A percentile compares a stretch with the other conserved stretches of the same genome.
phyloP scores from a whole-genome alignment of 1,140 invertebrate species.

The Hycleus phaleratus region DNA sequence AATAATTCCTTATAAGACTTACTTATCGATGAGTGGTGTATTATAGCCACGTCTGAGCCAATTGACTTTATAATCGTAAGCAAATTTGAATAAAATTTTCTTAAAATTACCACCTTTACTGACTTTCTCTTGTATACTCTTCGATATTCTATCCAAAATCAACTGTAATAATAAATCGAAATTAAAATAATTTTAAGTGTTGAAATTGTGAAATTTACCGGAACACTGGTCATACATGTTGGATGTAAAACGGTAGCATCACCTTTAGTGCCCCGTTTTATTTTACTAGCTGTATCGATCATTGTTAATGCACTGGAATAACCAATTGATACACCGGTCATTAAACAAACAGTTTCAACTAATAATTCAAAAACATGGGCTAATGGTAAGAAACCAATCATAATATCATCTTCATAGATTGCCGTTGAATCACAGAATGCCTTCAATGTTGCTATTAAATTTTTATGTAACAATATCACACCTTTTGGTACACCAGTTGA shows the following conservation, averaged over 20 bases:
- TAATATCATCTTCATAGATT: slow-evolving; percentile 67
- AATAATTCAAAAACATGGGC: slow-evolving; percentile 96
- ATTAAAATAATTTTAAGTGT: background rate
- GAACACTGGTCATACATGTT: slow-evolving; percentile 91
- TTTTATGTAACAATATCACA: slow-evolving; percentile 79
- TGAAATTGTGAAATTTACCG: slow-evolving; percentile 50
- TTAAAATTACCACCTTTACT: slow-evolving; percentile 65
- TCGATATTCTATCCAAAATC: slow-evolving; percentile 92
- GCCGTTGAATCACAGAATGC: slow-evolving; percentile 76
- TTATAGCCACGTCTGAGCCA: slow-evolving; percentile 78
- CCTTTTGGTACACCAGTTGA: slow-evolving; percentile 89
- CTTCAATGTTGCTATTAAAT: slow-evolving; percentile 82
- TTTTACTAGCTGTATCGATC: slow-evolving; percentile 92
- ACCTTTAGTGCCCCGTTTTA: slow-evolving; percentile 84
- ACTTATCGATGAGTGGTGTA: slow-evolving; percentile 72
- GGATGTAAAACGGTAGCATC: slow-evolving; percentile 87
- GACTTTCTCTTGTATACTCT: slow-evolving; percentile 89
- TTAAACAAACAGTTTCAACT: slow-evolving; percentile 63
- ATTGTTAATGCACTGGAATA: slow-evolving; percentile 94
- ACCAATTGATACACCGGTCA: slow-evolving; percentile 87
- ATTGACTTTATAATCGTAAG: slow-evolving; percentile 82
- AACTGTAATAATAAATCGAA: slow-evolving; percentile 47
- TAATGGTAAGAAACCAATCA: slow-evolving; percentile 92
- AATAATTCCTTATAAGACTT: slow-evolving; percentile 16
- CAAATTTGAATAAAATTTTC: slow-evolving; percentile 81